phyloP scores from a whole-genome alignment of 2,888 invertebrate species.

The Eueremaeus valkanovi region DNA sequence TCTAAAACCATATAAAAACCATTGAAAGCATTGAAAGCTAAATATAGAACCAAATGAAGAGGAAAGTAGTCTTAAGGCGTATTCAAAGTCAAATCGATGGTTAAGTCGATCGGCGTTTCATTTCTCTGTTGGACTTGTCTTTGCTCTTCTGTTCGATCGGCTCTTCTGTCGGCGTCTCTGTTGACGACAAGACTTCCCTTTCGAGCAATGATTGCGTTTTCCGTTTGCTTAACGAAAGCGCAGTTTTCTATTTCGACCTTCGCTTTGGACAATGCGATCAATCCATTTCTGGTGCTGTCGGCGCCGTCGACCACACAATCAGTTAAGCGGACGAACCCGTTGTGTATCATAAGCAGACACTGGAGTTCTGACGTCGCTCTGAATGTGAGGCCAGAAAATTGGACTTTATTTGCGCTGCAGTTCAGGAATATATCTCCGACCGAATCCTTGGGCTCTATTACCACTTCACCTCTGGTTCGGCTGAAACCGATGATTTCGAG shows the following conservation, averaged over 20 bases:
- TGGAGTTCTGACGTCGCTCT: slow-evolving; percentile 40
- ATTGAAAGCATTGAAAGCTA: not conserved
- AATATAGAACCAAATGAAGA: not conserved
- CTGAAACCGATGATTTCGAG: slow-evolving; percentile 45
- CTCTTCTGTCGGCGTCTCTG: not conserved
- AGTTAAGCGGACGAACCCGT: slow-evolving; percentile 41
- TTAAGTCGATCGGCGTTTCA: not conserved
- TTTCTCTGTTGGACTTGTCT: not conserved
- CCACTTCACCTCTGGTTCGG: slow-evolving; percentile 38
- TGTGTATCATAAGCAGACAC: slow-evolving; percentile 44
- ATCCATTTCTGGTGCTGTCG: not conserved
- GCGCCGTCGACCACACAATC: slow-evolving; percentile 44
- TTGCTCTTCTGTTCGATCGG: not conserved
- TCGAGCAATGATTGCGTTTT: slow-evolving; percentile 3
- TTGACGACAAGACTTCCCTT: slow-evolving; percentile 19
- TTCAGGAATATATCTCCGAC: slow-evolving; percentile 46
- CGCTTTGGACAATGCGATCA: slow-evolving; percentile 28
- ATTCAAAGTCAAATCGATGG: not conserved
- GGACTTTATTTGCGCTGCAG: slow-evolving; percentile 39
- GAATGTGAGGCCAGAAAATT: slow-evolving; percentile 43
- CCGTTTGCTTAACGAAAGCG: not conserved
- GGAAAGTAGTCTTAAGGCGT: not conserved
- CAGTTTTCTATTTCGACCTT: slow-evolving; percentile 32
- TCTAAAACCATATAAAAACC: too few relatives aligned
- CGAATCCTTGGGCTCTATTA: slow-evolving; percentile 42